These are phyloP conservation scores for Manis crassicaudata DNA, from an alignment of 2,797 vertebrate species.

Conservation along the genomic window DNA sequence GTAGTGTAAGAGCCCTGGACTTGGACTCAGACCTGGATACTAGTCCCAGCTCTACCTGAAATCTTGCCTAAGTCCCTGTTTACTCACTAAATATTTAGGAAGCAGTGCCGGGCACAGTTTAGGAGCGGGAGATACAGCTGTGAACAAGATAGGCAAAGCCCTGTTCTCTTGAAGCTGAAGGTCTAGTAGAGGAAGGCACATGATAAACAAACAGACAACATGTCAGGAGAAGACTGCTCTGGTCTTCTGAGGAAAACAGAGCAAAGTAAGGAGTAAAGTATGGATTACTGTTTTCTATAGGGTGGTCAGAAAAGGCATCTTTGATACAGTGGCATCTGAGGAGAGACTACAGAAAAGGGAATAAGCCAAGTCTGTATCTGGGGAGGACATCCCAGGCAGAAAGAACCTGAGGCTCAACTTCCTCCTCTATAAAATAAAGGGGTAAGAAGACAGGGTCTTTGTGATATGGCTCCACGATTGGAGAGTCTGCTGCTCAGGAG, in stretches of 20 bases:
- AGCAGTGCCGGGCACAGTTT: not conserved
- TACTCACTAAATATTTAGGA: not conserved
- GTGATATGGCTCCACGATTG: not conserved
- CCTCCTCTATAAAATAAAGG: not conserved
- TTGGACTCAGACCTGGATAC: not conserved
- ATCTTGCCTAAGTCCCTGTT: not conserved
- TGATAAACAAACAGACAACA: not conserved
- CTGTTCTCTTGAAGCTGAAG: not conserved
- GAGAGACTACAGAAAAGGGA: not conserved
- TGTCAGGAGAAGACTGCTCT: not conserved
- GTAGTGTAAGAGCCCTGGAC: not conserved
- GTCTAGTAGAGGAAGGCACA: not conserved
- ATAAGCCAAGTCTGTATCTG: not conserved
- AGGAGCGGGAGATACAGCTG: not conserved
- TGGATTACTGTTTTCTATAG: not conserved
- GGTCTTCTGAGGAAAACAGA: not conserved
- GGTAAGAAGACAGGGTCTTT: not conserved
- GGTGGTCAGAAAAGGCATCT: not conserved
- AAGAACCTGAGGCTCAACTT: not conserved
- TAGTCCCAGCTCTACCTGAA: not conserved
- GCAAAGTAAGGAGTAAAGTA: not conserved
- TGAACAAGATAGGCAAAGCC: not conserved
- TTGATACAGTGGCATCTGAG: not conserved
- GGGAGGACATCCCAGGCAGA: not conserved
- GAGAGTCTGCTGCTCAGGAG: not conserved